phyloP scores from a whole-genome alignment of 1,140 invertebrate species.

The Achatina immaculata region DNA sequence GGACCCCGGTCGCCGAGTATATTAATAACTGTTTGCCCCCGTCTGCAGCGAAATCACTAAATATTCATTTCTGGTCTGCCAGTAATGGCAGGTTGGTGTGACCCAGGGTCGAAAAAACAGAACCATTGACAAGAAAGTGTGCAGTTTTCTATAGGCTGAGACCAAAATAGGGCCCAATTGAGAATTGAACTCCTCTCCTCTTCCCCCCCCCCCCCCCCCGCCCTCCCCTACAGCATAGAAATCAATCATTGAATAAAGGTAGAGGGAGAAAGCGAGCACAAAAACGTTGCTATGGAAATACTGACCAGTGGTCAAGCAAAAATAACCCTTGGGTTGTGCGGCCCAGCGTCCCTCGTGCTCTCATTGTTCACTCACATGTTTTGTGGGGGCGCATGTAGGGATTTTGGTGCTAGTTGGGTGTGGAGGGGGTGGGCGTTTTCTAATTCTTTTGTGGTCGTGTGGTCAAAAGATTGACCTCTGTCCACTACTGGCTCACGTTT shows the following conservation, averaged over 20 bases:
- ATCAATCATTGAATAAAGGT: neutral
- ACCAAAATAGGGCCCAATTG: slow-evolving; percentile 14
- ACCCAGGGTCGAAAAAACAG: neutral
- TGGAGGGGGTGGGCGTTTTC: neutral
- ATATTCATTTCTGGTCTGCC: neutral
- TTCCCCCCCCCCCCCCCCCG: too few relatives aligned
- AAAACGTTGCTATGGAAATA: slow-evolving; percentile 21
- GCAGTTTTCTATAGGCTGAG: neutral
- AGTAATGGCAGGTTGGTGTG: neutral
- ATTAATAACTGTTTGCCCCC: too few relatives aligned
- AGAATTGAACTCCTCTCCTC: neutral
- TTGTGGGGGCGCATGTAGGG: neutral
- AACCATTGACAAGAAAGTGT: neutral
- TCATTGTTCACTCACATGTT: slow-evolving; percentile 31
- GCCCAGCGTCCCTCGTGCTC: neutral
- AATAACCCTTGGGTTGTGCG: slow-evolving; percentile 3
- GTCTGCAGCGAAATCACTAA: too few relatives aligned
- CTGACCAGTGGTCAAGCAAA: slow-evolving; percentile 32
- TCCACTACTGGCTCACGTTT: neutral
- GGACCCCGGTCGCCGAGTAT: too few relatives aligned
- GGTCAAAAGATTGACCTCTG: slow-evolving; percentile 23
- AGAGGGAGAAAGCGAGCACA: neutral
- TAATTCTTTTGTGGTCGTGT: slow-evolving; percentile 16
- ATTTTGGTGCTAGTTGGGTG: neutral
- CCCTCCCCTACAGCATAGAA: neutral